These are phyloP conservation scores for Apis cerana DNA, from an alignment of 1,140 invertebrate species.

Conservation along the genomic window DNA sequence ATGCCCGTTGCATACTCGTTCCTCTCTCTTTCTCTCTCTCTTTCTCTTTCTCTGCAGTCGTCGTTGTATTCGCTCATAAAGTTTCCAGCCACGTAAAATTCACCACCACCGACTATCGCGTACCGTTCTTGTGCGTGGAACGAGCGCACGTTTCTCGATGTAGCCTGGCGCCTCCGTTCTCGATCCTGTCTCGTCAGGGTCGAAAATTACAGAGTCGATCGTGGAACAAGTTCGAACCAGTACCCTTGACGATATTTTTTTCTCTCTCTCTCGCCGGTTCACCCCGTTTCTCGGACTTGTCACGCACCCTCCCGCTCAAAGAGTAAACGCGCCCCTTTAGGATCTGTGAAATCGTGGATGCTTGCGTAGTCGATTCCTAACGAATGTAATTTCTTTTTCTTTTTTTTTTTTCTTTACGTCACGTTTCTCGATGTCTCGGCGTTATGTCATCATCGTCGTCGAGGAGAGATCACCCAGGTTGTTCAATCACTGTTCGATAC, in stretches of 20 bases:
- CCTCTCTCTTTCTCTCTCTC: constrained; percentile 32
- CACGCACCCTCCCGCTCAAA: constrained; percentile 10
- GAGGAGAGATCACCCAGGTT: neutral
- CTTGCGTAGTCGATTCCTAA: too few species aligned
- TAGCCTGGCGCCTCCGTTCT: constrained; percentile 30
- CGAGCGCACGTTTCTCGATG: constrained; percentile 5
- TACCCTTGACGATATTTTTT: neutral
- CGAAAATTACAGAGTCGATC: constrained; percentile 67
- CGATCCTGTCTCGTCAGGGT: constrained; percentile 55
- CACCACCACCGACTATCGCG: constrained; percentile 37
- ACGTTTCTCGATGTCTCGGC: neutral
- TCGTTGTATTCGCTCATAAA: constrained; percentile 49
- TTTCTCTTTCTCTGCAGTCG: constrained; percentile 35
- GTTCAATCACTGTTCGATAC: neutral
- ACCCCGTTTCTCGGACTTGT: constrained; percentile 4
- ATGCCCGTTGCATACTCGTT: constrained; percentile 62
- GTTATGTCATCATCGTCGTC: neutral
- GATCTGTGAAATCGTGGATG: constrained; percentile 6
- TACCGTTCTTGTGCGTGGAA: neutral
- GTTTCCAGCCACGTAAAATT: constrained; percentile 55
- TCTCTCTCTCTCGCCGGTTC: neutral
- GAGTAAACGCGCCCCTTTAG: constrained; percentile 46
- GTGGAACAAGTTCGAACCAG: neutral
- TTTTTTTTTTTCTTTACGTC: neutral
- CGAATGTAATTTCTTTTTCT: neutral